A percentile compares a stretch with the other conserved stretches of the same genome.
phyloP scores from a whole-genome alignment of 2,797 vertebrate species.

The Nothura maculosa region DNA sequence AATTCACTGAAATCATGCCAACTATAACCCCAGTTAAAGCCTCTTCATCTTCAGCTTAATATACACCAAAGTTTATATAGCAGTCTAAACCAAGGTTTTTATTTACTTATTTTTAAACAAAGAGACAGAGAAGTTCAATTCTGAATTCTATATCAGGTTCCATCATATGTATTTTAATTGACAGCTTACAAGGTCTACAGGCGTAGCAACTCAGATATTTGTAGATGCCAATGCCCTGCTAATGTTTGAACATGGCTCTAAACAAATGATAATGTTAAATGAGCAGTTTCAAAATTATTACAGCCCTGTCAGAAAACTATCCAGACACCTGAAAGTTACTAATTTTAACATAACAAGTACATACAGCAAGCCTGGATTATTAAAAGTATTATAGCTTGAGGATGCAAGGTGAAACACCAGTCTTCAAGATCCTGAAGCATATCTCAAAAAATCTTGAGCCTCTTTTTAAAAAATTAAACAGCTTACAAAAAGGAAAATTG shows the following conservation, averaged over 20 bases:
- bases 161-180: not conserved
- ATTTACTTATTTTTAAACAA: not conserved
- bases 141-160: not conserved
- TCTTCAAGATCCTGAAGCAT: not conserved
- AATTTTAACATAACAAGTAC: not conserved
- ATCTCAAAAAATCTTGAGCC: not conserved
- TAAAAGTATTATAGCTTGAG: rapidly evolving
- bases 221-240: not conserved
- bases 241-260: not conserved
- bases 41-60: not conserved
- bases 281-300: not conserved
- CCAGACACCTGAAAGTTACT: not conserved
- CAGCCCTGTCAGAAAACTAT: not conserved
- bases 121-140: not conserved
- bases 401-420: not conserved
- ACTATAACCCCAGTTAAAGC: not conserved
- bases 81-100: not conserved
- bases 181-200: not conserved
- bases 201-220: not conserved
- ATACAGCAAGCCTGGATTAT: not conserved
- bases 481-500: not conserved
- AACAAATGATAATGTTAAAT: not conserved
- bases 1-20: not conserved
- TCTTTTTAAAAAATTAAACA: not conserved
- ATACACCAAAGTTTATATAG: not conserved